These are phyloP conservation scores for Xylophagus ater DNA, from an alignment of 2,888 invertebrate genomes.

Conservation along the genomic window DNA sequence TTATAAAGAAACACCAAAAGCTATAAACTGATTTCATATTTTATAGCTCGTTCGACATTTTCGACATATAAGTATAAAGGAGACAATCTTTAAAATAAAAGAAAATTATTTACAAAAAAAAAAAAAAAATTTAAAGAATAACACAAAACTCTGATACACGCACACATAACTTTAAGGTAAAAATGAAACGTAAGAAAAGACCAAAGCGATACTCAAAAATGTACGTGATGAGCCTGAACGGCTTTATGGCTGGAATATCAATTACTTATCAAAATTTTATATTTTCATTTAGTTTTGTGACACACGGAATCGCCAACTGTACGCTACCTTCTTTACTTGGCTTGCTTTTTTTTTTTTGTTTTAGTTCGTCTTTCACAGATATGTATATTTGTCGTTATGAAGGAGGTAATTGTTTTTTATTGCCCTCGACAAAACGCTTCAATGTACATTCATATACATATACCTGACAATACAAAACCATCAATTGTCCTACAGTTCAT, in stretches of 20 bases:
- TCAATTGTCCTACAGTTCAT: too few species aligned
- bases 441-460: too few species aligned
- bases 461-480: too few species aligned
- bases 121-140: neutral
- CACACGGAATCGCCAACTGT: slow-evolving; percentile 6
- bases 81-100: neutral
- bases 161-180: slow-evolving; percentile 2
- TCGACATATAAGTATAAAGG: neutral
- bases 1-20: too few species aligned
- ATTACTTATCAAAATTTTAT: slow-evolving; percentile 18
- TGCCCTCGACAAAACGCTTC: neutral
- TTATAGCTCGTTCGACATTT: too few species aligned
- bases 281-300: slow-evolving; percentile 6
- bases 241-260: slow-evolving; percentile 18
- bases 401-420: slow-evolving; percentile 12
- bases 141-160: slow-evolving; percentile 1
- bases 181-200: slow-evolving; percentile 11
- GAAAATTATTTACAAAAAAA: neutral
- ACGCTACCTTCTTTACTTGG: neutral
- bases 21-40: too few species aligned
- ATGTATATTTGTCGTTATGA: neutral
- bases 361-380: neutral
- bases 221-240: slow-evolving; percentile 20
- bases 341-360: neutral
- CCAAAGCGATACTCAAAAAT: slow-evolving; percentile 12